phyloP scores from a whole-genome alignment of 2,888 invertebrate species.

The Drosophila kambysellisi region DNA sequence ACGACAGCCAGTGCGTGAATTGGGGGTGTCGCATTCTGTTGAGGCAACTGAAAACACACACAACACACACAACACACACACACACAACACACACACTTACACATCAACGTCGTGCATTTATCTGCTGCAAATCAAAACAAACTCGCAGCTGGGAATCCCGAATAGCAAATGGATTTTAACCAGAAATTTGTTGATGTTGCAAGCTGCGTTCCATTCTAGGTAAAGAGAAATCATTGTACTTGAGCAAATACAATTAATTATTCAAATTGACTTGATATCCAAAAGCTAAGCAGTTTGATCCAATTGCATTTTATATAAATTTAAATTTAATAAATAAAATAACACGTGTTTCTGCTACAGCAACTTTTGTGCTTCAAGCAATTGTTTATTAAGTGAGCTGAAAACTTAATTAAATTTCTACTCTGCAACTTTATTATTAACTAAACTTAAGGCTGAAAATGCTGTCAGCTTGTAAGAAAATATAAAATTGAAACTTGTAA shows the following conservation, averaged over 20 bases:
- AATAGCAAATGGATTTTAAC: slow-evolving; percentile 32
- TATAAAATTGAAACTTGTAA: no score
- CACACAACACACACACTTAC: neutral
- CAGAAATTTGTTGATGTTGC: slow-evolving; percentile 26
- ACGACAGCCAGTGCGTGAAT: slow-evolving; percentile 49
- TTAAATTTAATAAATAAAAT: neutral
- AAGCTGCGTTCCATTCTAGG: slow-evolving; percentile 2
- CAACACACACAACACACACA: neutral
- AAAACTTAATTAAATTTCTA: neutral
- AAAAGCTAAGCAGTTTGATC: neutral
- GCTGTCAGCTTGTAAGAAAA: neutral
- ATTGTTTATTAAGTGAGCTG: neutral
- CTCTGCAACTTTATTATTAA: neutral
- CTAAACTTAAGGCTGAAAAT: neutral
- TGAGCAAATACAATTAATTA: slow-evolving; percentile 12
- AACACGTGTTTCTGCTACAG: no score
- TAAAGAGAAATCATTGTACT: slow-evolving; percentile 32
- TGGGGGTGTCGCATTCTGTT: slow-evolving; percentile 45
- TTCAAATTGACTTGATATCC: neutral
- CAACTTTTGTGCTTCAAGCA: neutral
- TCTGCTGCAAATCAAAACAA: slow-evolving; percentile 64
- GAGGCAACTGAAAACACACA: slow-evolving; percentile 25
- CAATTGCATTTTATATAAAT: neutral
- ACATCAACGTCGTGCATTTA: slow-evolving; percentile 31
- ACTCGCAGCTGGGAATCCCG: slow-evolving; percentile 44